A percentile compares a stretch with the other conserved stretches of the same genome.
phyloP scores from a whole-genome alignment of 2,888 invertebrate genomes.

The Alcis repandata region DNA sequence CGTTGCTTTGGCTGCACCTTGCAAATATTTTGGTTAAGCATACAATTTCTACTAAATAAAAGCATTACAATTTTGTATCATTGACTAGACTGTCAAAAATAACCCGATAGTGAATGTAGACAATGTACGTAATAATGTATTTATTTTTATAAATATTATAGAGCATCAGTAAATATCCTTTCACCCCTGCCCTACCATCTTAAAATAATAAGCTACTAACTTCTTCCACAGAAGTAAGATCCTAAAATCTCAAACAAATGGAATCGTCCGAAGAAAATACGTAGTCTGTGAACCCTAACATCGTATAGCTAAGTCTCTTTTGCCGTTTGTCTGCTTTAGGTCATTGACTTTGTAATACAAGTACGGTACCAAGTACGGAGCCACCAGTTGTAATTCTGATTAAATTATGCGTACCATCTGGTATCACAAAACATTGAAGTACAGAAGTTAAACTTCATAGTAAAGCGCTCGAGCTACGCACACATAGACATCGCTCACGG shows the following conservation, averaged over 20 bases:
- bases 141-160: no score
- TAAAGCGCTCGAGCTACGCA: no score
- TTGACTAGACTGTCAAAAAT: no score
- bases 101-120: no score
- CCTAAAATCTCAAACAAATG: constrained; percentile 31
- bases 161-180: background rate
- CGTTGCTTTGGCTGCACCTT: no score
- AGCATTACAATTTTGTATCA: no score
- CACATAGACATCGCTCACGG: no score
- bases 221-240: background rate
- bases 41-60: no score
- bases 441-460: no score
- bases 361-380: constrained; percentile 32
- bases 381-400: constrained; percentile 29
- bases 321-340: constrained; percentile 25
- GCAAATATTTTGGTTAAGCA: no score
- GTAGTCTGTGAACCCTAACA: constrained; percentile 46
- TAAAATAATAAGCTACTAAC: background rate
- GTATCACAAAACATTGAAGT: no score
- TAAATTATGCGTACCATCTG: constrained; percentile 43
- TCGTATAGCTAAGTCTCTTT: constrained; percentile 33
- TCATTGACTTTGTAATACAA: constrained; percentile 40
- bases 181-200: background rate
- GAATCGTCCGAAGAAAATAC: constrained; percentile 45
- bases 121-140: no score